These are phyloP conservation scores for Bombylius major DNA, from an alignment of 2,888 invertebrate genomes.

Conservation along the genomic window DNA sequence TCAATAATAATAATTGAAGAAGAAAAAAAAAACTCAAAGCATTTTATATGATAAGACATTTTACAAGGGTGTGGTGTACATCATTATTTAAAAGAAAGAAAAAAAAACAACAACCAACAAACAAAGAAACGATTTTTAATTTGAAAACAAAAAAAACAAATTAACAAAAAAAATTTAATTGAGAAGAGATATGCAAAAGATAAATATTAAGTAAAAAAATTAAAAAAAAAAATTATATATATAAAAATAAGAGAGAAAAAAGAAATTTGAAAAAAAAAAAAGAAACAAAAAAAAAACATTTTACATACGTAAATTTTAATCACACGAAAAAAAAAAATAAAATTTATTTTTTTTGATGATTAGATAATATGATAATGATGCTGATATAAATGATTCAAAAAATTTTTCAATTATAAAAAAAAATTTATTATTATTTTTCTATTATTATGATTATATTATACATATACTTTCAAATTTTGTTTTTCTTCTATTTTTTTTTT, in stretches of 20 bases:
- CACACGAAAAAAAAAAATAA: background rate
- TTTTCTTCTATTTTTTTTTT: background rate
- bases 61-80: slow-evolving; percentile 3
- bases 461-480: too few relatives aligned
- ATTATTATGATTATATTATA: too few relatives aligned
- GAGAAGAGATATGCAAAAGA: too few relatives aligned
- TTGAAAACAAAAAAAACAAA: background rate
- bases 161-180: background rate
- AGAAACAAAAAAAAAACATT: background rate
- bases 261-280: background rate
- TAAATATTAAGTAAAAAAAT: too few relatives aligned
- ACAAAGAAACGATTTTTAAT: background rate
- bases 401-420: too few relatives aligned
- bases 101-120: background rate
- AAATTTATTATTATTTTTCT: too few relatives aligned
- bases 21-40: background rate
- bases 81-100: background rate
- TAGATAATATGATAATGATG: background rate
- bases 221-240: too few relatives aligned
- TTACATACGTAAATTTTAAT: slow-evolving; percentile 1
- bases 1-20: background rate
- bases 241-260: background rate
- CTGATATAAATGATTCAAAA: background rate
- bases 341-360: background rate
- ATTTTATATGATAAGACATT: slow-evolving; percentile 6